Conservation (phyloP, 1,140 invertebrate species). For the Drosophila insularis region DNA sequence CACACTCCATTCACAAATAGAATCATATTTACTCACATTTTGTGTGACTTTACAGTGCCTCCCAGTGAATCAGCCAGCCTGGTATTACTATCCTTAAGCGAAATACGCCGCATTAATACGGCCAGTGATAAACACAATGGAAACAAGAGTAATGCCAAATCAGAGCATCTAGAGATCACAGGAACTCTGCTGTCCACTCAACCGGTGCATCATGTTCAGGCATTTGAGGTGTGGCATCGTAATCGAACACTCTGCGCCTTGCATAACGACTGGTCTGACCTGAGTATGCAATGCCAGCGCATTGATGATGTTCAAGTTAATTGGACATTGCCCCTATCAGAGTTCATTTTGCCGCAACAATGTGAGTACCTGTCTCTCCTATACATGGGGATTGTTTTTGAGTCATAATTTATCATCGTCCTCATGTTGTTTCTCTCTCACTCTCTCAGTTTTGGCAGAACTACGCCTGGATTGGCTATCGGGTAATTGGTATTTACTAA, state of each 20-base stretch:
- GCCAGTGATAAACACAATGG: constrained; percentile 15
- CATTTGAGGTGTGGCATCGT: constrained; percentile 82
- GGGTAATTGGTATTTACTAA: constrained; percentile 93
- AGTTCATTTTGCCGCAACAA: constrained; percentile 65
- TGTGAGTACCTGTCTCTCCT: constrained; percentile 63
- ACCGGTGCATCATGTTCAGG: constrained; percentile 37
- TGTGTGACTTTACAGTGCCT: constrained; percentile 50
- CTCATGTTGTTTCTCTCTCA: background rate
- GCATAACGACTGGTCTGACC: constrained; percentile 83
- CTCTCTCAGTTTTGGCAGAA: constrained; percentile 85
- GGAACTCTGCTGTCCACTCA: constrained; percentile 24
- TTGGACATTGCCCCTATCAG: constrained; percentile 84
- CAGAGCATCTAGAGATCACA: constrained; percentile 13
- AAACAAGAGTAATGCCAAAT: constrained; percentile 4
- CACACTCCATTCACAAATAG: background rate
- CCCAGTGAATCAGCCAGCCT: constrained; percentile 60
- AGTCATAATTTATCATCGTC: constrained; percentile 34
- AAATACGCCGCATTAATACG: constrained; percentile 54
- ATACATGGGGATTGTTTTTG: background rate
- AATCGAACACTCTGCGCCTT: constrained; percentile 88
- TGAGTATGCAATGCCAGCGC: constrained; percentile 84
- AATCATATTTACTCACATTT: constrained; percentile 16
- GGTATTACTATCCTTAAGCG: constrained; percentile 53
- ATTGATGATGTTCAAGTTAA: constrained; percentile 85
- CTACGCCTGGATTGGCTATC: constrained; percentile 93